These are phyloP conservation scores for Sebastiscus albofasciatus DNA, from an alignment of 2,797 vertebrate genomes.

Conservation along the genomic window DNA sequence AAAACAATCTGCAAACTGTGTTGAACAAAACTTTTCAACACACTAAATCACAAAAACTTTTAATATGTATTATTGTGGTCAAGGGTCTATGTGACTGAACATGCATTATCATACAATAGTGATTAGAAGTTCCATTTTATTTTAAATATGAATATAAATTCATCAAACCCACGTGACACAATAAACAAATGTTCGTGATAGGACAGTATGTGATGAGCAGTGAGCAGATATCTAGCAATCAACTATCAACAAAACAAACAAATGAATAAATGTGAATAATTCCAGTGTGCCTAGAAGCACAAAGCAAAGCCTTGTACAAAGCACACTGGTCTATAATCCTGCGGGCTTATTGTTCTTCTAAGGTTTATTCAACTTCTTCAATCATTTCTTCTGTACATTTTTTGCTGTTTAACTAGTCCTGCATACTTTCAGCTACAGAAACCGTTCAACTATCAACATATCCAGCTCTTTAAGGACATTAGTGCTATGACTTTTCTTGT, in stretches of 20 bases:
- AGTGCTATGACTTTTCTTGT: too few species aligned
- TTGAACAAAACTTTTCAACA: background rate
- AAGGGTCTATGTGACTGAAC: background rate
- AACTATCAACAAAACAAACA: background rate
- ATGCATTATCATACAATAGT: background rate
- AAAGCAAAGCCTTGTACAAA: too few species aligned
- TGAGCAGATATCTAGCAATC: background rate
- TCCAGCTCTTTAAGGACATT: too few species aligned
- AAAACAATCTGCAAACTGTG: background rate
- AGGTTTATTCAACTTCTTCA: too few species aligned
- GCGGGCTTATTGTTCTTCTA: too few species aligned
- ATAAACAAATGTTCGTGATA: background rate
- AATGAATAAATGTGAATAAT: background rate
- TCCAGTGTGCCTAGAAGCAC: too few species aligned
- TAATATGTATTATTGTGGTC: background rate
- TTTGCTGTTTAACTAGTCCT: too few species aligned
- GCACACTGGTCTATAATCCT: too few species aligned
- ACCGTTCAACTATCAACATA: too few species aligned
- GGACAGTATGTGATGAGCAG: background rate
- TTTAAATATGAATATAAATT: background rate
- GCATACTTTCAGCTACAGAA: too few species aligned
- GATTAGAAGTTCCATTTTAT: background rate
- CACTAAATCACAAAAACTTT: background rate
- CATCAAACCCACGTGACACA: background rate
- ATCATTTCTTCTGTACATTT: too few species aligned